A percentile compares a stretch with the other conserved stretches of the same genome.
Conservation (phyloP, 2,797 vertebrate species). For the Sphaeramia orbicularis region DNA sequence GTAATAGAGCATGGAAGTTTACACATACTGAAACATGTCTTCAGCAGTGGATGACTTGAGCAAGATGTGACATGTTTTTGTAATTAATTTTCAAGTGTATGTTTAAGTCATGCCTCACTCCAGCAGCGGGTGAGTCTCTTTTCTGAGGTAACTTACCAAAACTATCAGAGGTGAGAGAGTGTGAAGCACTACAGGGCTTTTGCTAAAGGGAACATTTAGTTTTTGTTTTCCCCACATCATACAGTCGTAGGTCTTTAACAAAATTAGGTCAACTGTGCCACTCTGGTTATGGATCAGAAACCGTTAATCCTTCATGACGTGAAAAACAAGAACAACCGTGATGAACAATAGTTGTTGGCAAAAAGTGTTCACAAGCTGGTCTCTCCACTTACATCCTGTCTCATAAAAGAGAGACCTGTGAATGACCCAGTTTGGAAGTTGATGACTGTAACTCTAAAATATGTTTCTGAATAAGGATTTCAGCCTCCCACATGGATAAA, state of each 20-base stretch:
- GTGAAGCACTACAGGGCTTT: not conserved
- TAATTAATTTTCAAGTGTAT: not conserved
- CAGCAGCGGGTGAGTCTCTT: not conserved
- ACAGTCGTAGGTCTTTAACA: slow-evolving; percentile 3
- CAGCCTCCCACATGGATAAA: no score
- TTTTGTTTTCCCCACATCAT: not conserved
- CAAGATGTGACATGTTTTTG: slow-evolving; percentile 19
- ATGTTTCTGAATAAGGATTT: not conserved
- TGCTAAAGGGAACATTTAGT: not conserved
- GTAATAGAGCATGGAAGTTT: not conserved
- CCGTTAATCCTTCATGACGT: slow-evolving; percentile 8
- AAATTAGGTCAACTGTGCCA: slow-evolving; percentile 4
- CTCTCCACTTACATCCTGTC: not conserved
- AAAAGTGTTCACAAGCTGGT: not conserved
- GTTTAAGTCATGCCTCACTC: not conserved
- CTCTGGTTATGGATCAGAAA: not conserved
- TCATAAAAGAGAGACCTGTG: not conserved
- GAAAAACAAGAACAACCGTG: slow-evolving; percentile 22
- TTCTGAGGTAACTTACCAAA: not conserved
- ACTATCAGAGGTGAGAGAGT: not conserved
- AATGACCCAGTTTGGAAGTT: not conserved
- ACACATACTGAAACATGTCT: not conserved
- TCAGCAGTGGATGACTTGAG: not conserved
- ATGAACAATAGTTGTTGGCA: no score
- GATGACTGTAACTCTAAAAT: not conserved